Percentiles rank a stretch among this genome's conserved stretches.
These are phyloP conservation scores for Thamnophis sirtalis DNA, from an alignment of 2,113 vertebrate genomes.

Conservation along the genomic window DNA sequence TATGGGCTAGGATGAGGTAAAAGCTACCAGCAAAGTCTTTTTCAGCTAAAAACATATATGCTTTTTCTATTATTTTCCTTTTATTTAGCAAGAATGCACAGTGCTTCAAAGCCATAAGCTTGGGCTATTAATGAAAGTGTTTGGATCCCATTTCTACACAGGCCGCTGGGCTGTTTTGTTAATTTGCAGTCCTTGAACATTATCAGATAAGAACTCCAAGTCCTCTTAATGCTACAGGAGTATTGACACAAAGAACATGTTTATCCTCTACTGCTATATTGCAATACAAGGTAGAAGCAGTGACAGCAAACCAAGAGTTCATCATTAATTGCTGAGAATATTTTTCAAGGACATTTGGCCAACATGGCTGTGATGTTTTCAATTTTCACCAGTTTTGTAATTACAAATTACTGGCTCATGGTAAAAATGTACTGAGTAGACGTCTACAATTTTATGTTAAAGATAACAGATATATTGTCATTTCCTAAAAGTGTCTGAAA, in stretches of 20 bases:
- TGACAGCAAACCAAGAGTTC: conserved; percentile 42
- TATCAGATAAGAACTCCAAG: conserved; percentile 55
- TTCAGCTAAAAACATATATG: background rate
- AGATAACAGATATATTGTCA: background rate
- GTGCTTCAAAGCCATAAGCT: background rate
- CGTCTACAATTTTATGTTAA: background rate
- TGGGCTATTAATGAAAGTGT: conserved; percentile 16
- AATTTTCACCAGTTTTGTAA: background rate
- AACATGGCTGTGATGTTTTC: conserved; percentile 11
- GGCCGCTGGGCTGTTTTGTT: conserved; percentile 10
- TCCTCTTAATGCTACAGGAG: conserved; percentile 44
- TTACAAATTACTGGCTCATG: background rate
- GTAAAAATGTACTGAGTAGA: background rate
- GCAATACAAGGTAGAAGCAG: conserved; percentile 50
- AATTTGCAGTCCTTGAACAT: conserved; percentile 58
- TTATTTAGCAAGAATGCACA: conserved; percentile 24
- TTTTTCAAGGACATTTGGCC: conserved; percentile 28
- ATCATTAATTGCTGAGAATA: conserved; percentile 44
- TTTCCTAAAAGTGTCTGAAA: background rate
- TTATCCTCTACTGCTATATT: conserved; percentile 47
- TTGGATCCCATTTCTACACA: conserved; percentile 13
- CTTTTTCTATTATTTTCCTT: background rate
- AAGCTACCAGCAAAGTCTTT: background rate
- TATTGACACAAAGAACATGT: conserved; percentile 64
- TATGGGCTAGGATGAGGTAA: background rate